Percentiles rank a stretch among this genome's conserved stretches.
These are phyloP conservation scores for Pegoplata infirma DNA, from an alignment of 2,888 invertebrate genomes.

Conservation along the genomic window DNA sequence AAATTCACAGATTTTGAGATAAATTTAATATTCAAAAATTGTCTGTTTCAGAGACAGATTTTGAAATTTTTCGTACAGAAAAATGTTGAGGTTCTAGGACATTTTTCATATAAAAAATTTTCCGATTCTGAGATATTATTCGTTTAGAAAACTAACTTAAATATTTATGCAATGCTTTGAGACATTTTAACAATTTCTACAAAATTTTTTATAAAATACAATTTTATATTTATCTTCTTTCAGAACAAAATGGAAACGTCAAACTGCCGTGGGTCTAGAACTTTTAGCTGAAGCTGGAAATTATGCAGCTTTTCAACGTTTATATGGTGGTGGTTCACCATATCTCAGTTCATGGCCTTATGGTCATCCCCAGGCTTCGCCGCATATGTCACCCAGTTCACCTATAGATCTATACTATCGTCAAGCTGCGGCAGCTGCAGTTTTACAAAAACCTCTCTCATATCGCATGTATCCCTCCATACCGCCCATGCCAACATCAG, in stretches of 20 bases:
- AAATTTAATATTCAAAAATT: too few relatives aligned
- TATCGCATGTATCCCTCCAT: slow-evolving; percentile 80
- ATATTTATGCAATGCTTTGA: too few relatives aligned
- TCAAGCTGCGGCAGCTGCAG: slow-evolving; percentile 85
- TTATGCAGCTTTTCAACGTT: slow-evolving; percentile 97
- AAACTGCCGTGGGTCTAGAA: slow-evolving; percentile 98
- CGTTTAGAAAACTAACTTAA: too few relatives aligned
- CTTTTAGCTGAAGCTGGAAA: slow-evolving; percentile 98
- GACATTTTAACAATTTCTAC: too few relatives aligned
- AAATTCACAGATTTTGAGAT: too few relatives aligned
- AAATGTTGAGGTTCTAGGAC: too few relatives aligned
- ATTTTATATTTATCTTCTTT: slow-evolving; percentile 68
- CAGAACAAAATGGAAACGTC: slow-evolving; percentile 99
- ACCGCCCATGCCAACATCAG: slow-evolving; percentile 72
- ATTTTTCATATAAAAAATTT: too few relatives aligned
- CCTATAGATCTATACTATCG: slow-evolving; percentile 90
- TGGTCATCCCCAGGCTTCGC: slow-evolving; percentile 79
- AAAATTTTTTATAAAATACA: too few relatives aligned
- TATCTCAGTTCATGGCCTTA: slow-evolving; percentile 83
- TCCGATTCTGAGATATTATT: too few relatives aligned
- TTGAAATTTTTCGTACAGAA: too few relatives aligned
- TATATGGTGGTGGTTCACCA: slow-evolving; percentile 87
- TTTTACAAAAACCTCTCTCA: slow-evolving; percentile 92
- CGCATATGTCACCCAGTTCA: slow-evolving; percentile 82
- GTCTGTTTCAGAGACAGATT: too few relatives aligned